These are phyloP conservation scores for Etia nguti DNA, from an alignment of 2,113 vertebrate genomes.

Conservation along the genomic window DNA sequence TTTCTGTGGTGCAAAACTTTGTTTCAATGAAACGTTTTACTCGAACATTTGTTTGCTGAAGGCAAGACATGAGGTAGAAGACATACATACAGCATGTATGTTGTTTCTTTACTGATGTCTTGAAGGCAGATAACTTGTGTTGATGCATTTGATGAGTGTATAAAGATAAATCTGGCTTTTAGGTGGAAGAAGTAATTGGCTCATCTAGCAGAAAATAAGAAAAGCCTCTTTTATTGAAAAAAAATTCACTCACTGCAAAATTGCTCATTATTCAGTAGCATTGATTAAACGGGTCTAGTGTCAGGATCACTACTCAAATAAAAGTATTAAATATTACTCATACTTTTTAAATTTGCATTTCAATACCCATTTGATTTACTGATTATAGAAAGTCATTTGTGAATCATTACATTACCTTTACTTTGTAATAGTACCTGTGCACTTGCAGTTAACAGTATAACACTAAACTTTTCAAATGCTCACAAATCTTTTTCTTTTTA, in stretches of 20 bases:
- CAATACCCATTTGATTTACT: background rate
- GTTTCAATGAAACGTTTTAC: background rate
- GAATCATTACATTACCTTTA: background rate
- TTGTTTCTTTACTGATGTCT: background rate
- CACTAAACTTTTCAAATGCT: background rate
- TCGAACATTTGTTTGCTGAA: background rate
- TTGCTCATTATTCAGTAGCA: background rate
- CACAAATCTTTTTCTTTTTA: background rate
- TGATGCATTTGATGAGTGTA: background rate
- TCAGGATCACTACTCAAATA: background rate
- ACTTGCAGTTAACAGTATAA: background rate
- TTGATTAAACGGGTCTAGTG: background rate
- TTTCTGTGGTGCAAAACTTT: background rate
- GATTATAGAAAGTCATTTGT: background rate
- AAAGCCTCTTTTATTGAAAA: background rate
- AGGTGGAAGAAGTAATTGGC: background rate
- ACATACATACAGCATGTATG: background rate
- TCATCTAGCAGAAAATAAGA: background rate
- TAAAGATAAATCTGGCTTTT: background rate
- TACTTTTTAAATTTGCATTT: background rate
- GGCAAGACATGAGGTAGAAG: background rate
- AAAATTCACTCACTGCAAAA: too few relatives aligned
- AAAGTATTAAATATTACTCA: background rate
- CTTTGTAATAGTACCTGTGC: background rate
- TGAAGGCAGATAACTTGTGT: background rate